Base-by-base conservation (phyloP, 2,113 vertebrate genomes). In the Lamprologus speciosus region DNA sequence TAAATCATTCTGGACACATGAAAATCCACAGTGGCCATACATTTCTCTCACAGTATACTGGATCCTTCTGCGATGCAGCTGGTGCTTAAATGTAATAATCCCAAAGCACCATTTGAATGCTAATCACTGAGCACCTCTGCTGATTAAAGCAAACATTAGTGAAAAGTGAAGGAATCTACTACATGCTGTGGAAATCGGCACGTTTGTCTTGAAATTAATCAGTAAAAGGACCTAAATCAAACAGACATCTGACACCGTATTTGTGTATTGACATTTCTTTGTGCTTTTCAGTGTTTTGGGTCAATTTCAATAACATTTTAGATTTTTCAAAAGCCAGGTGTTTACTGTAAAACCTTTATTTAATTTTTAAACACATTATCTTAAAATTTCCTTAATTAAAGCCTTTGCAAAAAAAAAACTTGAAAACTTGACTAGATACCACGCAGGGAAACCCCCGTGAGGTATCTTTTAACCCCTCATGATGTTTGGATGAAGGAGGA, bases 91-190 rank as follows among this genome's bases (percentile, higher is more conserved):
- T 65, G 3, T 13, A 88, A 88, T 82, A 88, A 87, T 93, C 92
- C 91, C 89, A 54, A 47, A 84, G 93, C 88, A 85, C 47, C 83
- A 70, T 81, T 60, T 90, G 47, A 73, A 87, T 83, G 81, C 57
- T 84, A 79, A 88, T 89, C 82, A 92, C 4, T 63, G 65, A 82
- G 65, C n/a, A 19, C 13, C 63, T 86, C 40, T 13, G 10, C 82
- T 91, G 87, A 94, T 92, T 94, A 91, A 91, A 89, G 42, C 81
- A 91, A 93, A 95, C 90, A 90, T 17, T 17, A 33, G 19, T 42
- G 42, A 85, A 83, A 83, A 83, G 13, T 80, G 85, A 92, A 26
- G 73, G 85, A 85, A 91, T 88, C 89, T 31, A 13, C 73, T 78
- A 78, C 45, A 90, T 81, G 65, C 73, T 9, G 84, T 28, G 40